Evolutionary conservation across 2,113 vertebrate genomes (phyloP).

Genomic region (Scartelaos histophorus): DNA sequence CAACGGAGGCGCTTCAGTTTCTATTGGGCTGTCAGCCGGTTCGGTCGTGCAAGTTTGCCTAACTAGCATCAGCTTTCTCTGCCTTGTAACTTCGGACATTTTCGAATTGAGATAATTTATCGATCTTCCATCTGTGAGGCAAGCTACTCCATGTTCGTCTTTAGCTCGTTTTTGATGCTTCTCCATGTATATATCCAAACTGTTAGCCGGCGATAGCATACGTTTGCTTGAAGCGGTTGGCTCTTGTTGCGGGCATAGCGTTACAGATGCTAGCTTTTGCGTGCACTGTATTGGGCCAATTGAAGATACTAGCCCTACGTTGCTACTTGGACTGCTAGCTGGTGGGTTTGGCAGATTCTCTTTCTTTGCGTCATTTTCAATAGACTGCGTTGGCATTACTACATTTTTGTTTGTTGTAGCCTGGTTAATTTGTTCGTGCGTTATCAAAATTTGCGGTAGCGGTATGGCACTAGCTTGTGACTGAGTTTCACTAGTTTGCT

Average conservation of each 20-base stretch:
- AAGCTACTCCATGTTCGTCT: conserved; percentile 90
- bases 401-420: conserved; percentile 73
- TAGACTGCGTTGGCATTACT: conserved; percentile 54
- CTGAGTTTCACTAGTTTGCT: conserved; percentile 71
- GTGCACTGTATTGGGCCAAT: conserved; percentile 73
- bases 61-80: conserved; percentile 89
- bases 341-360: conserved; percentile 60
- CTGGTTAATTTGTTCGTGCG: conserved; percentile 84
- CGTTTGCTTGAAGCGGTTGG: conserved; percentile 92
- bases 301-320: conserved; percentile 62
- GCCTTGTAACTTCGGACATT: conserved; percentile 81
- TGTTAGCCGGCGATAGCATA: conserved; percentile 97
- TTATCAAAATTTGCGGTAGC: conserved; percentile 92
- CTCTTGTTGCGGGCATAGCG: conserved; percentile 90
- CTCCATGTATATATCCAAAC: conserved; percentile 98
- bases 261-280: conserved; percentile 84
- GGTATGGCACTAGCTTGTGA: conserved; percentile 72
- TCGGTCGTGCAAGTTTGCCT: conserved; percentile 93
- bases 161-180: conserved; percentile 97
- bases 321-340: conserved; percentile 50
- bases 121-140: conserved; percentile 78
- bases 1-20: conserved; percentile 76
- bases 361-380: conserved; percentile 75
- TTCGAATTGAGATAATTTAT: conserved; percentile 77
- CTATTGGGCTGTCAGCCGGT: conserved; percentile 83